These are phyloP conservation scores for Entelurus aequoreus DNA, from an alignment of 2,113 vertebrate genomes.

Conservation along the genomic window DNA sequence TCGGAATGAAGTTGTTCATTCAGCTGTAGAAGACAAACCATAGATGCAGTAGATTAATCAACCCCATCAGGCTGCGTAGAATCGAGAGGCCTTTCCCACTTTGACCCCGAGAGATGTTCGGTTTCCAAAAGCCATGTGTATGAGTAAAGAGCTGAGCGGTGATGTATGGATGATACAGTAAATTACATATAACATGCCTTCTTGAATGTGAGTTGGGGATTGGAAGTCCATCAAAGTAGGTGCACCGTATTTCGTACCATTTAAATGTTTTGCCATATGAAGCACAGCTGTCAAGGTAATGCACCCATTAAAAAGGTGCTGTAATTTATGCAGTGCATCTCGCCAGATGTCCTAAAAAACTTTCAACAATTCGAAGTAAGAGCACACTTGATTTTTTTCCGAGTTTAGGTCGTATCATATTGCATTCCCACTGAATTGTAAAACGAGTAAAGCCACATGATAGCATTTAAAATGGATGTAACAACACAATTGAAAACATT, in stretches of 20 bases:
- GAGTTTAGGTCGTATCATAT: constrained; percentile 25
- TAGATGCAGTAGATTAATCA: constrained; percentile 88
- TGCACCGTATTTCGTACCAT: not conserved
- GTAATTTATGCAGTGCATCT: constrained; percentile 28
- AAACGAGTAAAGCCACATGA: constrained; percentile 23
- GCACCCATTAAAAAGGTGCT: constrained; percentile 32
- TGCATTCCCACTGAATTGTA: constrained; percentile 17
- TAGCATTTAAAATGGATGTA: constrained; percentile 29
- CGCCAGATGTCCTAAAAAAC: constrained; percentile 61
- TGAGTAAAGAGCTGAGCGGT: constrained; percentile 61
- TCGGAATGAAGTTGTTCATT: constrained; percentile 99
- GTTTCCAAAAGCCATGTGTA: constrained; percentile 29
- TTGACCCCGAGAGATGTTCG: constrained; percentile 78
- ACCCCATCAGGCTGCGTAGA: constrained; percentile 74
- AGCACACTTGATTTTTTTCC: constrained; percentile 40
- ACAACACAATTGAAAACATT: constrained; percentile 29
- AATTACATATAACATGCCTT: constrained; percentile 84
- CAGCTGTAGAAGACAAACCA: constrained; percentile 98
- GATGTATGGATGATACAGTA: constrained; percentile 79
- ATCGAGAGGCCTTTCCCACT: constrained; percentile 70
- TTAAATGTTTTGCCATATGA: constrained; percentile 36
- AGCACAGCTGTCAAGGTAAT: constrained; percentile 37
- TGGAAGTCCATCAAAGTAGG: not conserved
- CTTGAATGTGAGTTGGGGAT: constrained; percentile 76
- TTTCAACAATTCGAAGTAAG: constrained; percentile 10